These are phyloP conservation scores for Pygathrix nemaeus DNA, from an alignment of 2,113 vertebrate genomes.

Conservation along the genomic window DNA sequence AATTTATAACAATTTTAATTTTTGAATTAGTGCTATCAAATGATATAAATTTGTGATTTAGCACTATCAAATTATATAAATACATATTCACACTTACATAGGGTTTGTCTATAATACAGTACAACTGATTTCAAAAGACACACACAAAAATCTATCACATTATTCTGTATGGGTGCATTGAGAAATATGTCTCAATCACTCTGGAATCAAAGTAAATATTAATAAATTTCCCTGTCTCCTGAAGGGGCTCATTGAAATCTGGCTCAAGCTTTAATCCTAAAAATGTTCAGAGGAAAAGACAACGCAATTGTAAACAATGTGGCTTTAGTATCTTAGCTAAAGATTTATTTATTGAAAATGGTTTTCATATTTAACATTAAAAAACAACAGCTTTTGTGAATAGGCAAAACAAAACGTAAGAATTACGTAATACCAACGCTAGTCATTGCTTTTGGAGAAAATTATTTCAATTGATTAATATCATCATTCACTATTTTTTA, in stretches of 20 bases:
- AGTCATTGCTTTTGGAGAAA: neutral
- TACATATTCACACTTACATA: neutral
- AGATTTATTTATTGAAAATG: neutral
- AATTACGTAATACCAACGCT: neutral
- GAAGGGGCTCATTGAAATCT: neutral
- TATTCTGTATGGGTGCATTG: neutral
- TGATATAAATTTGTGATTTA: neutral
- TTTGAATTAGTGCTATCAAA: neutral
- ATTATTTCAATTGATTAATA: neutral
- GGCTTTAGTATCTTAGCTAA: neutral
- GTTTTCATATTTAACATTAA: neutral
- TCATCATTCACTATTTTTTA: neutral
- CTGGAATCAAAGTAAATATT: conserved; percentile 11
- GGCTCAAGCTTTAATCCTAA: neutral
- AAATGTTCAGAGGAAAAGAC: neutral
- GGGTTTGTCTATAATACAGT: neutral
- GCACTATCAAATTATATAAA: neutral
- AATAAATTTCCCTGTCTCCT: neutral
- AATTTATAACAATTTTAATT: neutral
- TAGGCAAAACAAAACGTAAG: neutral
- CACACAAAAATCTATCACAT: neutral
- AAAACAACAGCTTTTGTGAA: neutral
- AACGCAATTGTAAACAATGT: neutral
- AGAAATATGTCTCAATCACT: neutral
- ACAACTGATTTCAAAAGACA: neutral